Conservation (phyloP, 1,140 invertebrate species). For the Theocolax elegans region DNA sequence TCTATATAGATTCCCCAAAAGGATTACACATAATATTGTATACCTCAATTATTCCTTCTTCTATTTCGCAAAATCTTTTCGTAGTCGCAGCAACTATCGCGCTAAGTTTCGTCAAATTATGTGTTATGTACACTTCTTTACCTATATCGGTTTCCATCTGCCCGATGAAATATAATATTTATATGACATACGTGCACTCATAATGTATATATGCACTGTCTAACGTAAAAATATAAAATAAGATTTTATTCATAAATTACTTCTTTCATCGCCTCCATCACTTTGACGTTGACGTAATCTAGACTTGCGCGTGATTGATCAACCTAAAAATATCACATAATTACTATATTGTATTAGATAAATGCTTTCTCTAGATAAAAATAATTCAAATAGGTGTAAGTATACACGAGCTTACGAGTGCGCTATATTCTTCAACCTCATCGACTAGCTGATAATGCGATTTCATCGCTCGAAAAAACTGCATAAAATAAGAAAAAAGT, state of each 20-base stretch:
- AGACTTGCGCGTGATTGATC: slow-evolving; percentile 51
- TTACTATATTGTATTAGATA: too few species aligned
- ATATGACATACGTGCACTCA: background rate
- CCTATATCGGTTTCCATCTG: slow-evolving; percentile 57
- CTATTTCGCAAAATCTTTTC: slow-evolving; percentile 48
- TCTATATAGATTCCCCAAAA: background rate
- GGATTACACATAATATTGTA: background rate
- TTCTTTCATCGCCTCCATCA: slow-evolving; percentile 53
- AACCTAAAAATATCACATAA: slow-evolving; percentile 44
- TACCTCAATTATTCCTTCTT: slow-evolving; percentile 59
- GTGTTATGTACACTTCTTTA: slow-evolving; percentile 55
- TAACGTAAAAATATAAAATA: slow-evolving; percentile 6
- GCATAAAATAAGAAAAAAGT: slow-evolving; percentile 28
- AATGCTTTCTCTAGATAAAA: background rate
- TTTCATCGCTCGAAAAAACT: slow-evolving; percentile 54
- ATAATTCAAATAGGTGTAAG: background rate
- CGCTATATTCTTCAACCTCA: slow-evolving; percentile 51
- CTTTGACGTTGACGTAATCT: slow-evolving; percentile 49
- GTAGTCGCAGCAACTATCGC: slow-evolving; percentile 45
- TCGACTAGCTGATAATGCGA: slow-evolving; percentile 50
- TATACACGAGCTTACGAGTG: slow-evolving; percentile 48
- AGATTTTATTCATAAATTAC: slow-evolving; percentile 37
- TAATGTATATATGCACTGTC: background rate
- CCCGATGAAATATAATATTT: background rate
- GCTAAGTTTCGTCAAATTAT: slow-evolving; percentile 53